These are phyloP conservation scores for Graptemys geographica DNA, from an alignment of 2,797 vertebrate species.

Conservation along the genomic window DNA sequence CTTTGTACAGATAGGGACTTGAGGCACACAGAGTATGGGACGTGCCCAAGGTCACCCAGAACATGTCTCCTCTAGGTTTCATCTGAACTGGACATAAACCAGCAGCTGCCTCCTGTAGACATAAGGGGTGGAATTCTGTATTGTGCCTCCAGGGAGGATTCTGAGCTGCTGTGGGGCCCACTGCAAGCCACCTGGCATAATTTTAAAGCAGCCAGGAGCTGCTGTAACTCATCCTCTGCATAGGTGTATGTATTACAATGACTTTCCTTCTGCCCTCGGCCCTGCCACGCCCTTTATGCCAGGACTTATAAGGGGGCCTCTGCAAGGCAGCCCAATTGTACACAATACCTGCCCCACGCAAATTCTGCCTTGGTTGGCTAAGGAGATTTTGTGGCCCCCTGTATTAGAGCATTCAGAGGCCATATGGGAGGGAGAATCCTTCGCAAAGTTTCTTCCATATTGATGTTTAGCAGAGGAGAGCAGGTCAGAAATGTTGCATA, in stretches of 20 bases:
- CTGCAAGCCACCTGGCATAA: neutral
- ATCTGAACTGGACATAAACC: neutral
- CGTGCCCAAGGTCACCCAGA: neutral
- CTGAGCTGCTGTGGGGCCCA: neutral
- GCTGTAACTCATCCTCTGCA: neutral
- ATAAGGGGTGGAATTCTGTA: neutral
- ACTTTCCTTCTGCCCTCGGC: conserved; percentile 46
- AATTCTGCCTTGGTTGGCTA: conserved; percentile 14
- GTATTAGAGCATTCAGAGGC: conserved; percentile 46
- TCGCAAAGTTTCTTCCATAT: neutral
- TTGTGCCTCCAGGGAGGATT: neutral
- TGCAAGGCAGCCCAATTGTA: neutral
- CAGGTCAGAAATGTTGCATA: neutral
- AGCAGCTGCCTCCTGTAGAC: neutral
- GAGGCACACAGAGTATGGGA: neutral
- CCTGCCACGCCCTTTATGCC: neutral
- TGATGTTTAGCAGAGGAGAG: neutral
- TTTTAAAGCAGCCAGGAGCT: neutral
- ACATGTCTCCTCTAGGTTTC: neutral
- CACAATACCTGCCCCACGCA: conserved; percentile 16
- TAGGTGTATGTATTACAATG: neutral
- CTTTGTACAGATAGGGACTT: neutral
- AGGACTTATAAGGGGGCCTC: neutral
- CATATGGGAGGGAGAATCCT: conserved; percentile 21
- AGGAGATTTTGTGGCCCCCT: conserved; percentile 45